phyloP scores from a whole-genome alignment of 2,888 invertebrate species.

The Belgica antarctica region DNA sequence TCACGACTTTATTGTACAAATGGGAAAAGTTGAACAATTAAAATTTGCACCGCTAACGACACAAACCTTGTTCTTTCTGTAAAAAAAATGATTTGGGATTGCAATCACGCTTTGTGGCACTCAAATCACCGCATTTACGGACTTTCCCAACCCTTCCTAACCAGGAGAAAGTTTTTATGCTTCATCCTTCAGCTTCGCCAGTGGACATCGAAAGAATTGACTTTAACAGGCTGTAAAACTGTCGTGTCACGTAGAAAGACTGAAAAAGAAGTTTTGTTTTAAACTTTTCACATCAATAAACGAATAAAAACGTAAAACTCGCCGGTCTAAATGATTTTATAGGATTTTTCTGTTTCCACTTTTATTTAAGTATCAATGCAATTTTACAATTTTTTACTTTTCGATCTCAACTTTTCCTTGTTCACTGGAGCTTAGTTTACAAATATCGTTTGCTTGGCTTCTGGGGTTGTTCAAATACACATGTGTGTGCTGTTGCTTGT shows the following conservation, averaged over 20 bases:
- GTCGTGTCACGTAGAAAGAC: not conserved
- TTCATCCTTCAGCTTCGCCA: not conserved
- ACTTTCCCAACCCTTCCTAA: too few species aligned
- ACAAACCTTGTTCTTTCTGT: too few species aligned
- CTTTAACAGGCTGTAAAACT: not conserved
- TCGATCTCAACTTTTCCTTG: conserved; percentile 15
- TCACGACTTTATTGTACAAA: too few species aligned
- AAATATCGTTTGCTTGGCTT: conserved; percentile 30
- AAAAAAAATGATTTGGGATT: too few species aligned
- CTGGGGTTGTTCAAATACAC: conserved; percentile 10
- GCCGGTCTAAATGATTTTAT: not conserved
- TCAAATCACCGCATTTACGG: too few species aligned
- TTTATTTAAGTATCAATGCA: conserved; percentile 41
- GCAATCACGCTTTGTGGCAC: too few species aligned
- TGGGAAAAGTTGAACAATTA: too few species aligned
- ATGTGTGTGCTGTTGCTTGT: conserved; percentile 12
- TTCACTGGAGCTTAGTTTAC: conserved; percentile 36
- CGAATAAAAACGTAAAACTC: conserved; percentile 5
- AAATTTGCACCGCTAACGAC: too few species aligned
- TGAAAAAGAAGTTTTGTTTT: not conserved
- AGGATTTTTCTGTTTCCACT: not conserved
- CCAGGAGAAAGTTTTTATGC: too few species aligned
- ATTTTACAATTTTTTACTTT: conserved; percentile 33
- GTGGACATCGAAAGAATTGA: conserved; percentile 4
- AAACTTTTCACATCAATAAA: not conserved